These are phyloP conservation scores for Cairina moschata DNA, from an alignment of 2,113 vertebrate genomes.

Conservation along the genomic window DNA sequence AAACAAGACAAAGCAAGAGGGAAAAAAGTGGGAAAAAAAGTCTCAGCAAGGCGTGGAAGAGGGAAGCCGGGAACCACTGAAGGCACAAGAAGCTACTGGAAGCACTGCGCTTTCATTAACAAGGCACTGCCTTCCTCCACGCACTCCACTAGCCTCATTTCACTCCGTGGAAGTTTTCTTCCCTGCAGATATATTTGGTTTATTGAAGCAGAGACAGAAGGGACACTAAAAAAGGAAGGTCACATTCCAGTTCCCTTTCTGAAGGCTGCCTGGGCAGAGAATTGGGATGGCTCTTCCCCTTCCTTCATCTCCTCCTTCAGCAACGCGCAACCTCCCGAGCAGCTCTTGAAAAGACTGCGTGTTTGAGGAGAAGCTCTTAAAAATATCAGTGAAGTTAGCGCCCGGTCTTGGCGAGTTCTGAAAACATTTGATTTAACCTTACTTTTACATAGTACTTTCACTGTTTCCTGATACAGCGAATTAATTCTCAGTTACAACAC, in stretches of 20 bases:
- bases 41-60: background rate
- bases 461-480: background rate
- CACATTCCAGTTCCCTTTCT: background rate
- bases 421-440: background rate
- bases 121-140: background rate
- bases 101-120: background rate
- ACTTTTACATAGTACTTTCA: background rate
- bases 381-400: background rate
- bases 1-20: accelerated
- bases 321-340: background rate
- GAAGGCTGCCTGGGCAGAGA: background rate
- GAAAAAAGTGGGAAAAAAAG: background rate
- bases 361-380: background rate
- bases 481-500: background rate
- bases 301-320: background rate
- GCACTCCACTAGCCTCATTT: background rate
- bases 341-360: background rate
- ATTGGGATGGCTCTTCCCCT: background rate
- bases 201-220: background rate
- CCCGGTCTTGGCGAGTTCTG: background rate
- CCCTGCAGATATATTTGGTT: background rate
- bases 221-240: background rate
- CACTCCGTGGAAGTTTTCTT: background rate
- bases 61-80: background rate
- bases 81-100: constrained; percentile 10